Evolutionary conservation across 2,888 invertebrate genomes (phyloP), one percentile per base, ranked within the genome.

Genomic region (Tuta absoluta): DNA sequence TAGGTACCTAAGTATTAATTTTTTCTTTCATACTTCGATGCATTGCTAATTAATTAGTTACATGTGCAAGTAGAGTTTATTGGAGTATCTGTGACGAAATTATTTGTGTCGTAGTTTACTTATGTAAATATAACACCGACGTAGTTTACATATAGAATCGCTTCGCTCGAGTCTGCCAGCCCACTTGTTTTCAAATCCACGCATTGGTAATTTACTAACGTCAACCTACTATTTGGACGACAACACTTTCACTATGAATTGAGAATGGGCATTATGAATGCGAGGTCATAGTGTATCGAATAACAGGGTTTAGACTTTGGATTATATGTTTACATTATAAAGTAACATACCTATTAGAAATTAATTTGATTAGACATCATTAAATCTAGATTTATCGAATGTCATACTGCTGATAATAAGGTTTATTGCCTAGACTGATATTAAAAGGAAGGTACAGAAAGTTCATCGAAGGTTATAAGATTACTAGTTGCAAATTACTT

Each of bases 191-290:
- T 58, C 23, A 19, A n/a, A 63, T 63, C 59, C 38, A 37, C 28
- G 49, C 58, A 63, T n/a, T n/a, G n/a, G n/a, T 63, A 59, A 58
- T 14, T 48, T 33, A 63, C 19, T 21, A 33, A 45, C 48, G 41
- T 60, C 60, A 17, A 48, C 41, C 10, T 14, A 59, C 37, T 12
- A 45, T 14, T 21, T 21, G 24, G 41, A 17, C 45, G 45, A 45
- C n/a, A 45, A 58, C 59, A 63, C 63, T 63, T 63, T 59, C 63
- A 63, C 58, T 59, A 37, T 21, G 23, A 28, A 51, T 62, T 14
- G 8, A 33, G 48, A 45, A 45, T 60, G 45, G 45, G n/a, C n/a
- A 17, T 33, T 17, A 17, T 23, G 28, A 51, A 51, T 19, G 57
- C 41, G 49, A 45, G 63, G 63, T 59, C 59, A 63, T 48, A 58